Base-by-base conservation (phyloP, 2,113 vertebrate species). In the Prochilodus magdalenae region DNA sequence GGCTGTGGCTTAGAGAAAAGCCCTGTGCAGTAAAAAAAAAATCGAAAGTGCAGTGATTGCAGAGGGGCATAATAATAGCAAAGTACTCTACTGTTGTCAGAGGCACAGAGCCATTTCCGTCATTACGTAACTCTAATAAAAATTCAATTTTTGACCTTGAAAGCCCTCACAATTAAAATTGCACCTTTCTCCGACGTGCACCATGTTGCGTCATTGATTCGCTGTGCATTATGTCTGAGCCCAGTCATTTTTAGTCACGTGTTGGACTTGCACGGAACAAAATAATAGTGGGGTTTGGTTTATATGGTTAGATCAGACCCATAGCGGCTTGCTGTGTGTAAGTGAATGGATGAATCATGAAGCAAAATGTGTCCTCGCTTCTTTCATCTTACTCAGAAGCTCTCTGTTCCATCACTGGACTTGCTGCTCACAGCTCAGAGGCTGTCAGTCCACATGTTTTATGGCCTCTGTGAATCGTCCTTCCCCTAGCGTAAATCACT, bases 331-430 rank as follows among this genome's bases (percentile, higher is more conserved):
- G 53, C 27, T 15, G 30, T 57, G 40, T 27, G 70, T 49, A 47
- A 24, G 72, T 65, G 67, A 75, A 51, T 76, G 78, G 44, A 24
- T 67, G 78, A 81, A 67, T 77, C 83, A 81, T 55, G 15, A 70
- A 18, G 22, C 20, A 18, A 63, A 15, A 26, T 22, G 14, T 59
- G 30, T 66, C 30, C 11, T 44, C 51, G n/a, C 53, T 66, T 30
- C 22, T 77, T 51, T 49, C 66, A 70, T 70, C 66, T 70, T 40
- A 24, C 66, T n/a, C 66, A 70, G 8, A 70, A 40, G 11, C 36
- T 20, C 5, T 51, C 55, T 66, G 49, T 77, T 30, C 57, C 30
- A 55, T 75, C 44, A 74, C 18, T 70, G 66, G 33, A 44, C 33
- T 24, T 2, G 11, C 26, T 20, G 40, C 2, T 11, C 24, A 20